Base-by-base conservation (phyloP, 2,888 invertebrate species). In the Tetranychus piercei region DNA sequence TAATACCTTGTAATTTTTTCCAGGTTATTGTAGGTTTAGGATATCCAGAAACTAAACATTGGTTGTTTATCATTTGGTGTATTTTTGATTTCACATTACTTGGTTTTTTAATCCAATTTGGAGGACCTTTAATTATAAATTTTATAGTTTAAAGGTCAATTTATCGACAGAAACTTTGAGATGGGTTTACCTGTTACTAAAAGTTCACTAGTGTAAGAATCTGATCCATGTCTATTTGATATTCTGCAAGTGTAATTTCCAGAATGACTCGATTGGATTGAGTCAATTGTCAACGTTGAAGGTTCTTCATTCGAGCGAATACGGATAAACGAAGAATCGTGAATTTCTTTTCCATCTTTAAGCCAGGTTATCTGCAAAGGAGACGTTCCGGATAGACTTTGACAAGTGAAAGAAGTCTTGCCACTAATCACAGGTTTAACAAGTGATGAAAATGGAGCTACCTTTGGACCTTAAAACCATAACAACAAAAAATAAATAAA, bases 221-320 rank as follows among this genome's bases (percentile, higher is more conserved):
- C 55, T 0, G 9, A 55, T 9, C 55, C 55, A 55, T 15, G 55
- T 55, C 15, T 55, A 0, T 55, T 55, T 9, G 55, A 55, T 15
- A 55, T 79, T 4, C 78, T 75, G 67, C 79, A 79, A 11, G 79
- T 79, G 69, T 79, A 79, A 70, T 78, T 78, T 6, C 79, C 79
- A 43, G 77, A 76, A 44, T 79, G 79, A 34, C 76, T 75, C 1
- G 78, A 76, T 8, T 76, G 76, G 7, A 79, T 75, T 34, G 77
- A 73, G 9, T 69, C 76, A 9, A 76, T 78, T 18, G 79, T 73
- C 34, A 75, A 76, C 5, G 78, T 77, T 1, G 78, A 77, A 44
- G 55, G 55, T 15, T 55, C 55, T 7, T 55, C 55, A 55, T 55
- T 55, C 1, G 55, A 55, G 9, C 15, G 9, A 55, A 55, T 55